Evolutionary conservation across 2,113 vertebrate species (phyloP).

Genomic region (Cynopterus brachyotis): DNA sequence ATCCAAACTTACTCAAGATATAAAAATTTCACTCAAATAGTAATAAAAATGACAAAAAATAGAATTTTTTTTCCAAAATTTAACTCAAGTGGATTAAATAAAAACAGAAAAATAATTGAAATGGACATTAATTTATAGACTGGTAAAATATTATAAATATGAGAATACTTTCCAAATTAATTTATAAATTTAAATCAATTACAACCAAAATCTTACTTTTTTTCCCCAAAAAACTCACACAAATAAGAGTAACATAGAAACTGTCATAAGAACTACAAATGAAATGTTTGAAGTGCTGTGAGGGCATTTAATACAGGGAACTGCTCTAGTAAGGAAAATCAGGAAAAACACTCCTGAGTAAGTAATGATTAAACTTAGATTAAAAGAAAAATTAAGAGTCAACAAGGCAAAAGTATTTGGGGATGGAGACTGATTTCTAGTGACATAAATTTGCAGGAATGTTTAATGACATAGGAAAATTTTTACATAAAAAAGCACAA

Average conservation of each 20-base stretch:
- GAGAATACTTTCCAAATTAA: not conserved
- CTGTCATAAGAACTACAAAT: not conserved
- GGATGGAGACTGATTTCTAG: not conserved
- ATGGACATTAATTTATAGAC: not conserved
- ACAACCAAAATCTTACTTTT: not conserved
- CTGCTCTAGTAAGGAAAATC: not conserved
- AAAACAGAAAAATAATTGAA: not conserved
- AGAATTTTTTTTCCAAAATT: not conserved
- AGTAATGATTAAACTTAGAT: not conserved
- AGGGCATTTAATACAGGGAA: not conserved
- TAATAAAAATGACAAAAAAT: not conserved
- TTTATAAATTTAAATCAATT: not conserved
- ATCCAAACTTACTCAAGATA: not conserved
- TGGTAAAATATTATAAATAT: not conserved
- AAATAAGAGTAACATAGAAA: not conserved
- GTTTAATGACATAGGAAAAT: not conserved
- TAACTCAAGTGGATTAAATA: not conserved
- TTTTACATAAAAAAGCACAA: not conserved
- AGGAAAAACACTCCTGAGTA: not conserved
- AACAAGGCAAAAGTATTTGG: not conserved
- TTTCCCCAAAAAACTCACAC: not conserved
- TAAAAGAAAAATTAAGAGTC: not conserved
- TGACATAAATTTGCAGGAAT: not conserved
- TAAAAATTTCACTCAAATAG: not conserved
- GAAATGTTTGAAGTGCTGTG: not conserved